A percentile compares a stretch with the other conserved stretches of the same genome.
Evolutionary conservation across 2,888 invertebrate species (phyloP).

Genomic region (Euclidia mi): DNA sequence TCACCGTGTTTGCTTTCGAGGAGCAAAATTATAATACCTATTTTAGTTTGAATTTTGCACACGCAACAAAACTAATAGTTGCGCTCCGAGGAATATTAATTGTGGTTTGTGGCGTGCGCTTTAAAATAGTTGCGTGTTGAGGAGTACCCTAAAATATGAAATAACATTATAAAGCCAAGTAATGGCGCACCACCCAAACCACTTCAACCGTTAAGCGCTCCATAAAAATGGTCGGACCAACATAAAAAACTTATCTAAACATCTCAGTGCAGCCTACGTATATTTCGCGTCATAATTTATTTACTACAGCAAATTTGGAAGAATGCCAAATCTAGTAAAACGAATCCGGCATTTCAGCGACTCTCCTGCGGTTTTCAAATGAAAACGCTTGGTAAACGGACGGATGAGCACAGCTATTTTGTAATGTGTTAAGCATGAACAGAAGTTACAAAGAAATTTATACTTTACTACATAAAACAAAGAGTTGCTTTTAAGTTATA

Average conservation of each 20-base stretch:
- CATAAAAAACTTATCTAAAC: constrained; percentile 39
- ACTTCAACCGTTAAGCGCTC: not conserved
- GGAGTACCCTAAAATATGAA: too few relatives aligned
- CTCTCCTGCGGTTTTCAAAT: constrained; percentile 63
- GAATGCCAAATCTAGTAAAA: constrained; percentile 64
- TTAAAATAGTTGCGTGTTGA: too few relatives aligned
- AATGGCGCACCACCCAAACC: not conserved
- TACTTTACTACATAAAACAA: constrained; percentile 8
- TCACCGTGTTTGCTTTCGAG: too few relatives aligned
- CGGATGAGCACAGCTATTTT: constrained; percentile 50
- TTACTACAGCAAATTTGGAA: constrained; percentile 62
- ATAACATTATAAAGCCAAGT: not conserved
- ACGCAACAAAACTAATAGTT: too few relatives aligned
- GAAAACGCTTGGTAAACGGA: constrained; percentile 54
- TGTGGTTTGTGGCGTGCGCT: too few relatives aligned
- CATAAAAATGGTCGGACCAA: constrained; percentile 1
- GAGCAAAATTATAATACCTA: too few relatives aligned
- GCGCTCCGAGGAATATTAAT: too few relatives aligned
- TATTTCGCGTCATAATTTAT: constrained; percentile 65
- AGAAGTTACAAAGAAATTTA: not conserved
- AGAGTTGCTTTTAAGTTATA: constrained; percentile 21
- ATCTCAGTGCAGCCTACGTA: constrained; percentile 50
- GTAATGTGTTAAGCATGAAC: constrained; percentile 49
- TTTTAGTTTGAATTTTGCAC: too few relatives aligned
- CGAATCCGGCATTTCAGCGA: constrained; percentile 67